These are phyloP conservation scores for Ceyx cyanopectus DNA, from an alignment of 2,113 vertebrate genomes.

Conservation along the genomic window DNA sequence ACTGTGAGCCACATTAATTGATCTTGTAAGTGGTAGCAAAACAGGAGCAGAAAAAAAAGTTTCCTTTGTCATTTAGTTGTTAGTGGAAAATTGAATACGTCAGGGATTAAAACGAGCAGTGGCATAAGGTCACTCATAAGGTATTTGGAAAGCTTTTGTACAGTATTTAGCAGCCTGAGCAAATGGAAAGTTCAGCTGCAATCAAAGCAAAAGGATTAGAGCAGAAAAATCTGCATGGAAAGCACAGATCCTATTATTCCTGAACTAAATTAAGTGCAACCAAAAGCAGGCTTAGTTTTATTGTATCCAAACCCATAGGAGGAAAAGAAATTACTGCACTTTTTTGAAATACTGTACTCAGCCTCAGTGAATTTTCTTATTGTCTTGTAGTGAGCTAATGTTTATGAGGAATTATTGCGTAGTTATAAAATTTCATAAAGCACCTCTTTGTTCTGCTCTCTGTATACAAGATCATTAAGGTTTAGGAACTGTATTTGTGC, in stretches of 20 bases:
- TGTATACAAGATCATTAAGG: neutral
- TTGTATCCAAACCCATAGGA: neutral
- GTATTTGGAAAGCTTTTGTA: conserved; percentile 52
- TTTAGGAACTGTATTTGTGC: neutral
- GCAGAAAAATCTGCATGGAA: conserved; percentile 37
- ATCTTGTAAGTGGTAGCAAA: neutral
- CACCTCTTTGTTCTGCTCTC: neutral
- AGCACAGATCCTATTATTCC: conserved; percentile 46
- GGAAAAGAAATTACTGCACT: neutral
- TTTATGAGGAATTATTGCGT: neutral
- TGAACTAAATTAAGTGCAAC: conserved; percentile 44
- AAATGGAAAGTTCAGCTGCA: conserved; percentile 53
- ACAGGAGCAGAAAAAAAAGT: neutral
- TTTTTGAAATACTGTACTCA: neutral
- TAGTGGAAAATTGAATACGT: conserved; percentile 45
- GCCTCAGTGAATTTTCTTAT: neutral
- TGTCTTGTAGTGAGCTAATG: neutral
- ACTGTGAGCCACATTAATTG: neutral
- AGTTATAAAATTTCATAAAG: neutral
- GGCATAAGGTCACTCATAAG: conserved; percentile 40
- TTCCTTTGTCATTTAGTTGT: conserved; percentile 32
- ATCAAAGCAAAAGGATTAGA: conserved; percentile 50
- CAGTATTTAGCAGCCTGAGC: conserved; percentile 3
- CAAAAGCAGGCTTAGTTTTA: conserved; percentile 5
- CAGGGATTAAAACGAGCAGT: conserved; percentile 47